Base-by-base conservation (phyloP, 2,888 invertebrate genomes). In the Nemapogon koenigi region DNA sequence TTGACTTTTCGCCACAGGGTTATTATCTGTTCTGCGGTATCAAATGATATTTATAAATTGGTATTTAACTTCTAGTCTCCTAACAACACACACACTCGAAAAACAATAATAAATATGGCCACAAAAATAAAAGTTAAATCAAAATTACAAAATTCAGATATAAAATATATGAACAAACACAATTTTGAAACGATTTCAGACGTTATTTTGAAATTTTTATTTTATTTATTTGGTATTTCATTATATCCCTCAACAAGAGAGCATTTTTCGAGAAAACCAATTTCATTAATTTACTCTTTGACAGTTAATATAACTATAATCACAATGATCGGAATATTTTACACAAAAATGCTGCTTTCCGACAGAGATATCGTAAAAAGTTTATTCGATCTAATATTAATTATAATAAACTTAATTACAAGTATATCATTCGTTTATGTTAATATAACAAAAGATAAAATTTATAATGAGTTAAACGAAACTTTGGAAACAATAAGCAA, bases 311-410 rank as follows among this genome's bases (percentile, higher is more conserved):
- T 18, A 3, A 19, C 8, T 11, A 33, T 33, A 13, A 16, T 19
- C 4, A 11, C 19, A 3, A 33, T 33, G 19, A 33, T 15, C 14
- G 11, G n/a, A n/a, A 11, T 19, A 13, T 14, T 10, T n/a, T 33
- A 33, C 19, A 19, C 10, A 7, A 16, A 33, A 10, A 19, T n/a
- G 7, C 19, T 33, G 11, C n/a, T 33, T 3, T 11, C 33, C 3
- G 33, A 33, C 11, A 33, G 19, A 19, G 33, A 33, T 33, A 7
- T 33, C 11, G 19, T 33, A 13, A 4, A 19, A 19, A 33, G 18
- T 13, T 16, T 33, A 18, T 13, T 19, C 10, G 33, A 33, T 19
- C 2, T 19, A 4, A 33, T 33, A 7, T 19, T 19, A 13, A 19
- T 14, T 4, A 3, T 8, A 3, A 19, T 33, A 8, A 33, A 33